Conservation (phyloP, 2,888 invertebrate species). For the Dione juno region DNA sequence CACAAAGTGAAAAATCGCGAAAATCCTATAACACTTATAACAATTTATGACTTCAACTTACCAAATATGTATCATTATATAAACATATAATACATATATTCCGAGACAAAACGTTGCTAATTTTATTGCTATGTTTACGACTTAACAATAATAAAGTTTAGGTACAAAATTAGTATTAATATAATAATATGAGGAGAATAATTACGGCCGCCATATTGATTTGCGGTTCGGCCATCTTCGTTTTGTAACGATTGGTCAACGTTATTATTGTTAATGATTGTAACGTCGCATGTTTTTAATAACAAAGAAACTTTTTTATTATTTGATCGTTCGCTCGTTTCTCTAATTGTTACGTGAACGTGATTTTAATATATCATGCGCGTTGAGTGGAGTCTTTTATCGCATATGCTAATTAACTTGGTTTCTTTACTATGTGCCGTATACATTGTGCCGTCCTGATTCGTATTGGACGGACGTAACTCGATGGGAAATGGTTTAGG, state of each 20-base stretch:
- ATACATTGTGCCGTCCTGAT: conserved; percentile 1
- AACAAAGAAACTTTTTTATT: conserved; percentile 80
- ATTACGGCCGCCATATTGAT: conserved; percentile 64
- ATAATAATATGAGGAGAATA: conserved; percentile 47
- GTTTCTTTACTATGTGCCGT: conserved; percentile 50
- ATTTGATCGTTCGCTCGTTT: conserved; percentile 79
- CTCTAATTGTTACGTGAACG: conserved; percentile 79
- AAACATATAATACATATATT: conserved; percentile 24
- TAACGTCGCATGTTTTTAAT: conserved; percentile 69
- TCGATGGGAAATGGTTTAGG: conserved; percentile 11
- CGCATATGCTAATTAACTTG: conserved; percentile 72
- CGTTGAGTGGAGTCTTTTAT: conserved; percentile 74
- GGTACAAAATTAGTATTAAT: conserved; percentile 46
- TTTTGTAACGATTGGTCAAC: conserved; percentile 60
- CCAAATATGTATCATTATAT: conserved; percentile 17
- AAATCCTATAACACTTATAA: neutral
- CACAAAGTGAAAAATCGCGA: neutral
- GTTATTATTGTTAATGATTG: conserved; percentile 68
- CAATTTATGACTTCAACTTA: neutral
- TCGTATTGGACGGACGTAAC: conserved; percentile 2
- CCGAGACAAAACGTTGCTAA: conserved; percentile 33
- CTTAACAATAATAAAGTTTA: conserved; percentile 41
- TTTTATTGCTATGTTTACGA: conserved; percentile 41
- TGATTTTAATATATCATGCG: conserved; percentile 82
- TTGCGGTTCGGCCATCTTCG: conserved; percentile 42